A percentile compares a stretch with the other conserved stretches of the same genome.
Evolutionary conservation across 2,888 invertebrate species (phyloP).

Genomic region (Xanthia icteritia): DNA sequence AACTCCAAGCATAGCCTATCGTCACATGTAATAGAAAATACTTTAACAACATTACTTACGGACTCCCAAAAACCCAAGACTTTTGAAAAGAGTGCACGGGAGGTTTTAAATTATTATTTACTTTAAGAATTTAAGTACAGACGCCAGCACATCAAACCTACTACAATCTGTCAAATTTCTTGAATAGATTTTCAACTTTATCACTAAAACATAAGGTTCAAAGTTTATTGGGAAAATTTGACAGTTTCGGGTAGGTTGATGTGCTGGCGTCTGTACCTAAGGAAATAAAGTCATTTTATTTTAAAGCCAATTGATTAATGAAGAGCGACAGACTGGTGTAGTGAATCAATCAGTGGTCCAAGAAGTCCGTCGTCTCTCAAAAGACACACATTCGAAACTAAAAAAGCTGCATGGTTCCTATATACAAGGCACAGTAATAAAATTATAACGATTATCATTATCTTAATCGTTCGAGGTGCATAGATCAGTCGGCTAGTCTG

Average conservation of each 20-base stretch:
- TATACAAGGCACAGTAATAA: too few species aligned
- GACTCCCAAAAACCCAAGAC: background rate
- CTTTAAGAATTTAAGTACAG: background rate
- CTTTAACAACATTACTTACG: background rate
- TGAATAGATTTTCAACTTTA: too few species aligned
- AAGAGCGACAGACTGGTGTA: background rate
- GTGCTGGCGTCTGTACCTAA: too few species aligned
- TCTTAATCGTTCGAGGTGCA: constrained; percentile 24
- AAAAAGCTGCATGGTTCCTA: too few species aligned
- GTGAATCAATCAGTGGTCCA: constrained; percentile 18
- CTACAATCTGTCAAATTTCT: too few species aligned
- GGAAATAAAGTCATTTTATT: background rate
- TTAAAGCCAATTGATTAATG: constrained; percentile 33
- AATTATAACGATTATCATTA: constrained; percentile 14
- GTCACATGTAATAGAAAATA: background rate
- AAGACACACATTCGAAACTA: too few species aligned
- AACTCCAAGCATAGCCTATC: too few species aligned
- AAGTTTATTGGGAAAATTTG: too few species aligned
- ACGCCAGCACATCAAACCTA: too few species aligned
- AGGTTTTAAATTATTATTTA: background rate
- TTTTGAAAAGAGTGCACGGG: background rate
- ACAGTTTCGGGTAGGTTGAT: too few species aligned
- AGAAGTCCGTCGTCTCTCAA: background rate
- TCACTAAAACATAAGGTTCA: too few species aligned
- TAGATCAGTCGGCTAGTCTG: constrained; percentile 1